phyloP scores from a whole-genome alignment of 2,113 vertebrate genomes.

The Fulmarus glacialis region DNA sequence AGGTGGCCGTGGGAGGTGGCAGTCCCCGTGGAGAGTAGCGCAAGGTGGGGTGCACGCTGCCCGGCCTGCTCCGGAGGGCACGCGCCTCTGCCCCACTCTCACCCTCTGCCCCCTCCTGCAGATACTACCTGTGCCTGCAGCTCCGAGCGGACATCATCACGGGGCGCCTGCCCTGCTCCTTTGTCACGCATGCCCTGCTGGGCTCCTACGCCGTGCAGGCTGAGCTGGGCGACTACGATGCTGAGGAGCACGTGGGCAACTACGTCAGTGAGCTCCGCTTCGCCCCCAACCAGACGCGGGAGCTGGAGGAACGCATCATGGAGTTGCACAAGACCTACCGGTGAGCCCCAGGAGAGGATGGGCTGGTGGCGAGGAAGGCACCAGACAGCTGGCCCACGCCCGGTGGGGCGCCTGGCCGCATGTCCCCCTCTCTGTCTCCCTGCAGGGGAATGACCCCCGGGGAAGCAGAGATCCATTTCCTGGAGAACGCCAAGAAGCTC shows the following conservation, averaged over 20 bases:
- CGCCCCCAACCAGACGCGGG: conserved; percentile 93
- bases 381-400: fast-evolving
- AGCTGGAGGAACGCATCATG: conserved; percentile 97
- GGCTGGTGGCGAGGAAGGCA: background rate
- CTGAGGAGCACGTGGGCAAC: conserved; percentile 89
- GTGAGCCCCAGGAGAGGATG: conserved; percentile 48
- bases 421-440: background rate
- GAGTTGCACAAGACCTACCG: conserved; percentile 97
- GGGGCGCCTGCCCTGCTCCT: conserved; percentile 95
- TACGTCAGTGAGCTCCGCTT: conserved; percentile 94
- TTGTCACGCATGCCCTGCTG: conserved; percentile 94
- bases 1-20: background rate
- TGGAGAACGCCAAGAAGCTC: conserved; percentile 98
- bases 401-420: fast-evolving
- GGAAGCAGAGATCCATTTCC: conserved; percentile 97
- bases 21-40: fast-evolving
- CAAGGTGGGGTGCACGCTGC: background rate
- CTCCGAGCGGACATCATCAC: conserved; percentile 97
- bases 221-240: conserved; percentile 92
- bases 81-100: fast-evolving
- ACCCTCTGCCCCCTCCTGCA: conserved; percentile 51
- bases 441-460: conserved; percentile 94
- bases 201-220: conserved; percentile 96
- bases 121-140: conserved; percentile 99
- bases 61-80: background rate